Evolutionary conservation across 2,888 invertebrate species (phyloP), one percentile per base, ranked within the genome.

Genomic region (Temnothorax unifasciatus): DNA sequence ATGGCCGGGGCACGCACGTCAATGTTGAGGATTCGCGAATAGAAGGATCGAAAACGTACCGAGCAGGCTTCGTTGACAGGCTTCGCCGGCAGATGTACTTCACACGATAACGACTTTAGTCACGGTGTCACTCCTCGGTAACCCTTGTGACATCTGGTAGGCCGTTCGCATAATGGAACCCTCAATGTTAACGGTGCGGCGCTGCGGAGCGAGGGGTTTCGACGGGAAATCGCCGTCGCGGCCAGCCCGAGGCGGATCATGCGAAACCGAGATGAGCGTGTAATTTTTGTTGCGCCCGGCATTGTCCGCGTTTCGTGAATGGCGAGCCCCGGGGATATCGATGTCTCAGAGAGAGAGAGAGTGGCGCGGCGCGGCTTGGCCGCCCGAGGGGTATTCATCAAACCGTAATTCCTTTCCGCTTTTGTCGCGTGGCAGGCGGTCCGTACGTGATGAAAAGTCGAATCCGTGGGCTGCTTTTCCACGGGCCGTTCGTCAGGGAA

Each of bases 211-310:
- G 73, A 69, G 75, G 69, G 61, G 75, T 74, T 85, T 86, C 85
- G 34, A 47, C 38, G 25, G 86, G 84, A 90, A 90, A 91, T 92
- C 90, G 87, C 84, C 89, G 87, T 87, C 86, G 87, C 79, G 79
- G 74, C 79, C 34, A 47, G 44, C 76, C 75, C 73, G 85, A 86
- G 83, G 64, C 79, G 90, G 88, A 91, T 93, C 91, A 90, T 92
- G 89, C 90, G 92, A 91, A 92, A 92, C 91, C 89, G 92, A 92
- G 92, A 93, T 89, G 89, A 91, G 88, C 92, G 91, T 92, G 90
- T 92, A 91, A 93, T 93, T 92, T 91, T 92, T 92, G 89, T 89
- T 86, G 79, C 84, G 66, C 69, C 74, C 86, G 47, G 76, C 15
- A 90, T 90, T 90, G 86, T 88, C 66, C 59, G 75, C 61, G 73